Conservation (phyloP, 2,113 vertebrate species). For the Nycticebus coucang region DNA sequence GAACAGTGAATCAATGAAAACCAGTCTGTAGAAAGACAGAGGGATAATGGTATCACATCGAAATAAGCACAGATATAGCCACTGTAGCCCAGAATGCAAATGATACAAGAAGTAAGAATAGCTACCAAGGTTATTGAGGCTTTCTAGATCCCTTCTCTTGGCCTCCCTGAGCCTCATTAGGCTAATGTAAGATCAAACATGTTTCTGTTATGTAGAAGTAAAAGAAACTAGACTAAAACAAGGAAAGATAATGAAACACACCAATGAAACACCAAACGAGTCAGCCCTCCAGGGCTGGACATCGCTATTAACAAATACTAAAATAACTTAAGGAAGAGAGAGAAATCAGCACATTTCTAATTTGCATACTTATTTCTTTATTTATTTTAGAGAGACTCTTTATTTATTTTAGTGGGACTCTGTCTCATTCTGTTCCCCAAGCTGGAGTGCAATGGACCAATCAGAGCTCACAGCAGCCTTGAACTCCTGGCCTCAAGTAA, state of each 20-base stretch:
- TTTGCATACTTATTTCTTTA: too few relatives aligned
- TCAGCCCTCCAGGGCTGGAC: background rate
- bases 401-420: too few relatives aligned
- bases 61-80: background rate
- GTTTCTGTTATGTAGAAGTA: conserved; percentile 1
- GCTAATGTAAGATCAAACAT: background rate
- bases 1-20: conserved; percentile 12
- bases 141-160: background rate
- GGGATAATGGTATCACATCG: background rate
- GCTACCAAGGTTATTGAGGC: background rate
- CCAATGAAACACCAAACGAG: background rate
- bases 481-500: too few relatives aligned
- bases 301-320: background rate
- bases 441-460: too few relatives aligned
- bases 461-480: too few relatives aligned
- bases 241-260: conserved; percentile 20
- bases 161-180: background rate
- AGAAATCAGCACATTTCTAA: background rate
- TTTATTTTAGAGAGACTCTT: too few relatives aligned
- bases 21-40: background rate
- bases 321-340: background rate
- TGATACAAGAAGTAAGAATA: background rate
- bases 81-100: background rate
- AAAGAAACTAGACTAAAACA: background rate
- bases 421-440: too few relatives aligned